These are phyloP conservation scores for Pagetopsis macropterus DNA, from an alignment of 2,797 vertebrate genomes.

Conservation along the genomic window DNA sequence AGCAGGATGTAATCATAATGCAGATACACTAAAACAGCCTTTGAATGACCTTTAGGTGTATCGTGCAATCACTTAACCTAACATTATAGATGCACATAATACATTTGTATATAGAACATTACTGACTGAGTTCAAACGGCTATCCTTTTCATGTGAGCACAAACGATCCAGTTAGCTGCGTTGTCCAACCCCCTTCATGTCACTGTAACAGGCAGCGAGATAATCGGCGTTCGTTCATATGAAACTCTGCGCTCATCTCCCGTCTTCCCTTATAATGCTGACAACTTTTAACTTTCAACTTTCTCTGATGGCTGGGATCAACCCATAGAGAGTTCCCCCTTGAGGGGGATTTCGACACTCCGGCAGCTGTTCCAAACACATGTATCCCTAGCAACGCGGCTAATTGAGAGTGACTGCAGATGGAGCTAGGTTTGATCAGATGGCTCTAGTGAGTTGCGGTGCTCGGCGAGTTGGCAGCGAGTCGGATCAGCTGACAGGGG, in stretches of 20 bases:
- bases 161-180: not conserved
- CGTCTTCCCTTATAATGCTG: not conserved
- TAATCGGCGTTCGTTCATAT: slow-evolving; percentile 12
- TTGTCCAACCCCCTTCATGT: not conserved
- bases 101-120: not conserved
- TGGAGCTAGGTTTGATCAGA: slow-evolving; percentile 62
- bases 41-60: not conserved
- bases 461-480: slow-evolving; percentile 38
- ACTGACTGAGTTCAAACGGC: not conserved
- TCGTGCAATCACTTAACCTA: not conserved
- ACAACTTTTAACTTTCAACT: slow-evolving; percentile 44
- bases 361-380: slow-evolving; percentile 73
- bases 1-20: too few species aligned
- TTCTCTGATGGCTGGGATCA: slow-evolving; percentile 33
- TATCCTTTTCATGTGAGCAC: not conserved
- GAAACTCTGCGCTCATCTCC: slow-evolving; percentile 9
- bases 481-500: slow-evolving; percentile 42
- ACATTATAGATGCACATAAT: slow-evolving; percentile 9
- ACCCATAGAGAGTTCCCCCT: slow-evolving; percentile 56
- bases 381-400: slow-evolving; percentile 68
- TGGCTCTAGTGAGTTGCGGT: slow-evolving; percentile 48
- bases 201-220: not conserved
- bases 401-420: slow-evolving; percentile 75
- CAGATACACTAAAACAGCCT: too few species aligned
- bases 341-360: slow-evolving; percentile 64